Evolutionary conservation across 2,113 vertebrate species (phyloP).

Genomic region (Malurus melanocephalus): DNA sequence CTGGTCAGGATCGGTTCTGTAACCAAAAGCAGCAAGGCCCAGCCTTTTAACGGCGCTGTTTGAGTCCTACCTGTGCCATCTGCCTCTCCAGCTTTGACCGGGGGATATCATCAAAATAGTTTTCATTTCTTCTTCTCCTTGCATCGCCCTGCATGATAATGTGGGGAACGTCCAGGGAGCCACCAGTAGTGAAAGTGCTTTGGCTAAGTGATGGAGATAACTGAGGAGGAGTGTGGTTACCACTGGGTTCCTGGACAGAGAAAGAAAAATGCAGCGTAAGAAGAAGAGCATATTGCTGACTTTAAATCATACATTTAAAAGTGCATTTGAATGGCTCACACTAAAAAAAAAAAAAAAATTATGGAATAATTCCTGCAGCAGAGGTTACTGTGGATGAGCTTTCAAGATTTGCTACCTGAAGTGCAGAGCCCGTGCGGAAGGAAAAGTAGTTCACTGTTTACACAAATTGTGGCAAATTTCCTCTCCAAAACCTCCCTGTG

Average conservation of each 20-base stretch:
- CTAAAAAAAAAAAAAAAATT: conserved; percentile 15
- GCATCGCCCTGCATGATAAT: conserved; percentile 99
- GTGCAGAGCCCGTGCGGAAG: neutral
- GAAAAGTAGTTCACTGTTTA: neutral
- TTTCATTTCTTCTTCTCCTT: conserved; percentile 96
- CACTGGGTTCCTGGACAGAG: conserved; percentile 87
- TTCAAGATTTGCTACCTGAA: neutral
- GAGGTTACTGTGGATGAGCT: neutral
- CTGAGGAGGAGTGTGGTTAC: conserved; percentile 96
- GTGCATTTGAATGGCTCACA: conserved; percentile 13
- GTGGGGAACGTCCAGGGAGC: conserved; percentile 98
- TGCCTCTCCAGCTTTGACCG: conserved; percentile 98
- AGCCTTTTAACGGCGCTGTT: neutral
- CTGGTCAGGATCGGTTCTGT: neutral
- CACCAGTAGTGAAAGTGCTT: conserved; percentile 91
- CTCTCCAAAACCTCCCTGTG: neutral
- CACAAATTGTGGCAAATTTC: neutral
- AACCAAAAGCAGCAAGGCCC: neutral
- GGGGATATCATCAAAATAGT: conserved; percentile 97
- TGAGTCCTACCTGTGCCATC: conserved; percentile 96
- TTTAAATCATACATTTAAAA: conserved; percentile 28
- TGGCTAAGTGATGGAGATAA: conserved; percentile 93
- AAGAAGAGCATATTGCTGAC: conserved; percentile 34
- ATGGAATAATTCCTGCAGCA: neutral
- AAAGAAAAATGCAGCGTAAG: conserved; percentile 54